phyloP scores from a whole-genome alignment of 2,888 invertebrate genomes.

The Thysanoteuthis rhombus region DNA sequence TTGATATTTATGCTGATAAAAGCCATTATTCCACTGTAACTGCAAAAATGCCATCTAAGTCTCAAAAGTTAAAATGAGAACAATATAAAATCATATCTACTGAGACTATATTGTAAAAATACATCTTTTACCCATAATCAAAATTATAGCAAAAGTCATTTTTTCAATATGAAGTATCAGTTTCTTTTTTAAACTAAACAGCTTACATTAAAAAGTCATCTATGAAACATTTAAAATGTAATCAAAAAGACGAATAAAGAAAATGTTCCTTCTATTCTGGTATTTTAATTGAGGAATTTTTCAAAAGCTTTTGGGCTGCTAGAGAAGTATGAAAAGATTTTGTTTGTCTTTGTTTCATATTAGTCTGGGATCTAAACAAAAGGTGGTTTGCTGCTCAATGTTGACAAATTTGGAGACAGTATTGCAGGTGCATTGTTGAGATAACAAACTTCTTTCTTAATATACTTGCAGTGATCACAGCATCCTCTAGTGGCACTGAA shows the following conservation, averaged over 20 bases:
- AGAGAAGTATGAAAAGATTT: not conserved
- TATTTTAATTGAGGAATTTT: not conserved
- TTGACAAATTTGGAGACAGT: conserved; percentile 29
- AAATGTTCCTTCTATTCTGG: not conserved
- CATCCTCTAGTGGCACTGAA: conserved; percentile 29
- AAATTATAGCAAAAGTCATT: not conserved
- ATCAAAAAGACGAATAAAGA: not conserved
- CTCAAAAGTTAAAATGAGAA: not conserved
- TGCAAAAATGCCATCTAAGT: not conserved
- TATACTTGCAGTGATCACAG: conserved; percentile 31
- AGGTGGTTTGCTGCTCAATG: not conserved
- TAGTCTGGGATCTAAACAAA: not conserved
- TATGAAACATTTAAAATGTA: not conserved
- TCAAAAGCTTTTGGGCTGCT: not conserved
- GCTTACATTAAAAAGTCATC: not conserved
- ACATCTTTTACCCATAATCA: not conserved
- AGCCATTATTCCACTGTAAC: not conserved
- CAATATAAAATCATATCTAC: not conserved
- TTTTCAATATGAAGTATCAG: not conserved
- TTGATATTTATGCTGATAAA: not conserved
- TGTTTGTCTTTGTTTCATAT: not conserved
- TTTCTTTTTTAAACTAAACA: not conserved
- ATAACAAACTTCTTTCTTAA: conserved; percentile 31
- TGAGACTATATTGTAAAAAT: too few species aligned
- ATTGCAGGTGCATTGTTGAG: conserved; percentile 27